Conservation (phyloP, 2,888 invertebrate species). For the Amphipoea lucens region DNA sequence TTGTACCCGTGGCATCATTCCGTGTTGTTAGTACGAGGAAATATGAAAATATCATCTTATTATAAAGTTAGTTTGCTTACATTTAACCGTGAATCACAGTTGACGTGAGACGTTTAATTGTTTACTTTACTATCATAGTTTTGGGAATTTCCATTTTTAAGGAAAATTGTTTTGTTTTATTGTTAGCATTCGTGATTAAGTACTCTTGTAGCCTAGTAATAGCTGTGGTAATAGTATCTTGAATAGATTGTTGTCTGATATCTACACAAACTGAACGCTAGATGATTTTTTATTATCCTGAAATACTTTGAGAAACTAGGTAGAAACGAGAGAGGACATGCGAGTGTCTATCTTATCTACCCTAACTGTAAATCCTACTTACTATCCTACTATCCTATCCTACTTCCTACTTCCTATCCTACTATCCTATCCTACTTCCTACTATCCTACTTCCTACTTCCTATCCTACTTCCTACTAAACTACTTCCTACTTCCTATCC, state of each 20-base stretch:
- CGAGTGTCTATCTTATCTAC: no score
- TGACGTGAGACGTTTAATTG: constrained; percentile 56
- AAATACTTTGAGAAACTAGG: not conserved
- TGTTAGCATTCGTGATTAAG: not conserved
- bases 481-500: no score
- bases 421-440: no score
- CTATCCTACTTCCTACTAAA: no score
- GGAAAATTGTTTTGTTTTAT: not conserved
- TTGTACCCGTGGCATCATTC: constrained; percentile 79
- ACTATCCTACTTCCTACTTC: no score
- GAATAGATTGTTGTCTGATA: not conserved
- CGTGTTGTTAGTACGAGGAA: constrained; percentile 80
- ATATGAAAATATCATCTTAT: constrained; percentile 85
- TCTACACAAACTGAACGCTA: not conserved
- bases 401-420: no score
- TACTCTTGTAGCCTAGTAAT: not conserved
- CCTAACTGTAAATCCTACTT: no score
- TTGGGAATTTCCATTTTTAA: not conserved
- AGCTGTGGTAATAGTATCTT: no score
- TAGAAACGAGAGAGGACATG: not conserved
- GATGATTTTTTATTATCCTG: not conserved
- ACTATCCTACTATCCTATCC: no score
- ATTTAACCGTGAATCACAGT: constrained; percentile 72
- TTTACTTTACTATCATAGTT: constrained; percentile 43
- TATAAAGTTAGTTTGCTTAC: constrained; percentile 76